Base-by-base conservation (phyloP, 2,888 invertebrate species). In the Drosophila fulvimacula region DNA sequence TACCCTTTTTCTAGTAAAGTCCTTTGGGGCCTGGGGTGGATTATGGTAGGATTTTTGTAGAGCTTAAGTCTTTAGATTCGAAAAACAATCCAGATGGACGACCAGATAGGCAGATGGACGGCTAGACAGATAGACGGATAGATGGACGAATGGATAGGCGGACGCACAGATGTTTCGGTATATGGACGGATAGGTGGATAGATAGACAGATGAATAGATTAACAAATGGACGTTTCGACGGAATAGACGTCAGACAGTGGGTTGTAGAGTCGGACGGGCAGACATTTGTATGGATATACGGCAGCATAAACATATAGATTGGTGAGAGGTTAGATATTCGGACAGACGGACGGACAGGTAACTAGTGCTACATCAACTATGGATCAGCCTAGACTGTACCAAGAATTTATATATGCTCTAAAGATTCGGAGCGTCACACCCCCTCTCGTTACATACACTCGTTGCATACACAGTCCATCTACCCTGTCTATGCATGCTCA, bases 71-170 rank as follows among this genome's bases (percentile, higher is more conserved):
- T n/a, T n/a, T n/a, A n/a, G n/a, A n/a, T n/a, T n/a, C n/a, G n/a
- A n/a, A n/a, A n/a, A n/a, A n/a, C n/a, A n/a, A n/a, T n/a, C n/a
- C n/a, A n/a, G n/a, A 27, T 27, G 13, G 38, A 38, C n/a, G 1
- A 2, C 3, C 15, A 5, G 34, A 36, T 15, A 5, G 15, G 15
- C 5, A n/a, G 5, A n/a, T 1, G 5, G 15, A 36, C 5, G 15
- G 1, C 15, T 1, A 6, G 15, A n/a, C n/a, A 1, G n/a, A 17
- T n/a, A 1, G 1, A 17, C 4, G 10, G 17, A n/a, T 1, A 1
- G 39, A 10, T 10, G 9, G 41, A 5, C 0, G 5, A 1, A 41
- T 10, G 5, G 17, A 10, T 4, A 10, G 39, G 10, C 17, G 39
- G 10, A 17, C 10, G n/a, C n/a, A n/a, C n/a, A n/a, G n/a, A 38